phyloP scores from a whole-genome alignment of 2,113 vertebrate genomes.

The Dolichallabes microphthalmus region DNA sequence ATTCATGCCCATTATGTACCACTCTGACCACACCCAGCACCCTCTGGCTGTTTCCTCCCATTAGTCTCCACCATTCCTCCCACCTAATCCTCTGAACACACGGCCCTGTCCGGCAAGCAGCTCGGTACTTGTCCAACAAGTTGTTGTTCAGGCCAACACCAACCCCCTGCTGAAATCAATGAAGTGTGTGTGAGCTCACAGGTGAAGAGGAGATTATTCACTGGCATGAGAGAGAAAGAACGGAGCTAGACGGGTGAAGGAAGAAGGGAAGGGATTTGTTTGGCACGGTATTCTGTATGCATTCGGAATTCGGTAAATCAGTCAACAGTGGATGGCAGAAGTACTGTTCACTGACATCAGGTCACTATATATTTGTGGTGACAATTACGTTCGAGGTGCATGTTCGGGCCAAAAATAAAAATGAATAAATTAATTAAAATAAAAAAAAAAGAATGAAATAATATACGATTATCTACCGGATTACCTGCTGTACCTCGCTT shows the following conservation, averaged over 20 bases:
- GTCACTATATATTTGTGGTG: no score
- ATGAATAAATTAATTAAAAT: no score
- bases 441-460: no score
- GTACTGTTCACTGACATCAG: no score
- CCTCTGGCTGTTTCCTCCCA: not conserved
- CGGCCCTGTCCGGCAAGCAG: constrained; percentile 12
- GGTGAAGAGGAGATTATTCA: constrained; percentile 19
- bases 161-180: constrained; percentile 53
- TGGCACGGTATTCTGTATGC: no score
- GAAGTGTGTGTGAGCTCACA: constrained; percentile 55
- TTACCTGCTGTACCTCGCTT: no score
- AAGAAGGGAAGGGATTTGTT: not conserved
- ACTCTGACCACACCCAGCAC: not conserved
- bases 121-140: constrained; percentile 54
- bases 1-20: not conserved
- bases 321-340: no score
- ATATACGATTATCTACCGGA: no score
- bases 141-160: constrained; percentile 53
- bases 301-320: not conserved
- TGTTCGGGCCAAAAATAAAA: no score
- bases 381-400: no score
- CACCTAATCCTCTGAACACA: constrained; percentile 30
- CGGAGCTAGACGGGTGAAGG: not conserved
- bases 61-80: not conserved
- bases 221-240: not conserved